phyloP scores from a whole-genome alignment of 2,797 vertebrate genomes.

The Sebastes variabilis region DNA sequence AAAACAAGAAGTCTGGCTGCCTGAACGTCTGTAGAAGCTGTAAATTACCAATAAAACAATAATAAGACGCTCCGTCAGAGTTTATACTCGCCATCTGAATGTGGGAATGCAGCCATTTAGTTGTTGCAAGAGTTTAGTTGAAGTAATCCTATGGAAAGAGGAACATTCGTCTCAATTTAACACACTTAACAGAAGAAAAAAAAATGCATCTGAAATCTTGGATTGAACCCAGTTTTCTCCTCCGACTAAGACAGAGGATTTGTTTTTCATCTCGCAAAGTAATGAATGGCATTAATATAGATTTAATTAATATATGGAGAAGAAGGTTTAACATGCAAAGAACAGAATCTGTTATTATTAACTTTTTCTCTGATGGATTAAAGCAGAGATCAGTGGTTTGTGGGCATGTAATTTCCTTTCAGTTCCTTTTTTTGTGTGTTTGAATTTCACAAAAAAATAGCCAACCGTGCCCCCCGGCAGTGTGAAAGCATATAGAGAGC shows the following conservation, averaged over 20 bases:
- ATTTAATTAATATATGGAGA: slow-evolving; percentile 1
- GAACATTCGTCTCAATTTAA: slow-evolving; percentile 18
- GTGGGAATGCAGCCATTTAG: not conserved
- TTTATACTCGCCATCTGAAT: not conserved
- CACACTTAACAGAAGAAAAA: not conserved
- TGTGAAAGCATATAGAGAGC: not conserved
- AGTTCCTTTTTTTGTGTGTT: not conserved
- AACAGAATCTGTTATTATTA: not conserved
- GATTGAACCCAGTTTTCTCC: not conserved
- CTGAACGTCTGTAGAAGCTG: not conserved
- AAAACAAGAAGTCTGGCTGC: not conserved
- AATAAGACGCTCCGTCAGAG: not conserved
- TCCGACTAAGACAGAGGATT: not conserved
- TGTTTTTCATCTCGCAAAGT: slow-evolving; percentile 9
- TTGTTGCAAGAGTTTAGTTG: not conserved
- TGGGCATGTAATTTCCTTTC: not conserved
- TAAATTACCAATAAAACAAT: not conserved
- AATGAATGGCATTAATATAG: not conserved
- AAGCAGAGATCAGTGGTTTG: not conserved
- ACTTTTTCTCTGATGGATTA: not conserved
- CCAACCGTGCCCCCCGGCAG: not conserved
- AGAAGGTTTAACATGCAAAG: not conserved
- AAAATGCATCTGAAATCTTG: not conserved
- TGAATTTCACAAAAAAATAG: slow-evolving; percentile 4
- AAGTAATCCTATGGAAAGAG: not conserved